Base-by-base conservation (phyloP, 2,113 vertebrate genomes). In the Callospermophilus lateralis region DNA sequence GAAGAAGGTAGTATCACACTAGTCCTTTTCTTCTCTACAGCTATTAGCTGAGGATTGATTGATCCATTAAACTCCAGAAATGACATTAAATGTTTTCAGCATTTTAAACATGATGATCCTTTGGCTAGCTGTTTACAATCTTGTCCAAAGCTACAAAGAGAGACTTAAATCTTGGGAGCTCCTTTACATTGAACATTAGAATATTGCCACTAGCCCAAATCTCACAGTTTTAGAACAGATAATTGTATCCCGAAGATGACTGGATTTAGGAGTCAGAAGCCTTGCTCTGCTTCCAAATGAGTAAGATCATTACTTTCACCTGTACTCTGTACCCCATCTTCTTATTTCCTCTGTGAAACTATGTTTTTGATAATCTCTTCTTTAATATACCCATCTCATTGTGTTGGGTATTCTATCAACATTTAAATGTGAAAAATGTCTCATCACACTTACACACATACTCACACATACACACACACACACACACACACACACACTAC, bases 151-250 rank as follows among this genome's bases (percentile, higher is more conserved):
- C 34, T 45, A 79, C 5, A 83, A 70, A 94, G 55, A 92, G 16
- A 77, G 55, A 48, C 68, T 83, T 94, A 80, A 91, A 87, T 70
- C 9, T 78, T 93, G 28, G 22, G 93, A 96, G 8, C 16, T 87
- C n/a, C 81, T 95, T 96, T 84, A 87, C 34, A 17, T 13, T 42
- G 39, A 95, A 80, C 42, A 37, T 89, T 91, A 94, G 16, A 90
- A 51, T 91, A 85, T 80, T 88, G 24, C 53, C 53, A 84, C 8
- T 87, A 73, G 19, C 42, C 48, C 51, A 80, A 39, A 48, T 37
- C 12, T 39, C 39, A 65, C 7, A 81, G 70, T 90, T 88, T 93
- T 17, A 26, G 34, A 55, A 79, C 86, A 84, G 58, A 78, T 84
- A 92, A 63, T 63, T 88, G 15, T 61, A 4, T 73, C 90, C 34